Evolutionary conservation across 2,888 invertebrate species (phyloP).

Genomic region (Pocota personata): DNA sequence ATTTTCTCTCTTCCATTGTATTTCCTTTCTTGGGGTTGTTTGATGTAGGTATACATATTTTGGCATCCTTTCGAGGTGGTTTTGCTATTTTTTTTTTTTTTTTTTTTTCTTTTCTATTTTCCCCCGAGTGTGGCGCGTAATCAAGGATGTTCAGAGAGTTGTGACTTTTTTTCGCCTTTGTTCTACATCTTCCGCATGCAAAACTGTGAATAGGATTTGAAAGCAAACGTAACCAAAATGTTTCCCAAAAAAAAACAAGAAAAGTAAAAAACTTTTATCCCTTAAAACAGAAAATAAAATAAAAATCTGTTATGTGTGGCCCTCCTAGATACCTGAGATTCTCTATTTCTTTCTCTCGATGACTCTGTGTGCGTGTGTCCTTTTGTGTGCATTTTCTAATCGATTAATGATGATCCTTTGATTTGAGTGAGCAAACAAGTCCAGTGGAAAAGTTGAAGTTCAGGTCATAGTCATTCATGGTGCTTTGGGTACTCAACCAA

Average conservation of each 20-base stretch:
- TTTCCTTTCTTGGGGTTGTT: not conserved
- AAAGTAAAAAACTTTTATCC: slow-evolving; percentile 9
- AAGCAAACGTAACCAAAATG: slow-evolving; percentile 48
- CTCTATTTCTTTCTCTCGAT: not conserved
- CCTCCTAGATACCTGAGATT: not conserved
- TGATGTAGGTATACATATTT: slow-evolving; percentile 24
- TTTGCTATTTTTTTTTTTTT: not conserved
- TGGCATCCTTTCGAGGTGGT: slow-evolving; percentile 30
- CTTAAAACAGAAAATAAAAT: slow-evolving; percentile 13
- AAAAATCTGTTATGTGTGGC: slow-evolving; percentile 1
- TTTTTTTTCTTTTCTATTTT: not conserved
- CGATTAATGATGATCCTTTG: slow-evolving; percentile 73
- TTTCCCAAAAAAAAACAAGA: not conserved
- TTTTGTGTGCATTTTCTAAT: slow-evolving; percentile 72
- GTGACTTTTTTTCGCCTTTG: slow-evolving; percentile 5
- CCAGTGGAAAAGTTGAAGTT: slow-evolving; percentile 71
- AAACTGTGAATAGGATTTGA: slow-evolving; percentile 32
- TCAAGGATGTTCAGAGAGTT: slow-evolving; percentile 64
- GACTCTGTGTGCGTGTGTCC: slow-evolving; percentile 22
- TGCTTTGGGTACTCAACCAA: slow-evolving; percentile 61
- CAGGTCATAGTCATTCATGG: slow-evolving; percentile 65
- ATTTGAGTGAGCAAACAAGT: slow-evolving; percentile 72
- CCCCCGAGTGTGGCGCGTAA: slow-evolving; percentile 46
- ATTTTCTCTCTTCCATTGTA: slow-evolving; percentile 1
- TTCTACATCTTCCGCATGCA: not conserved